Conservation (phyloP, 1,140 invertebrate species). For the Lasioglossum albipes region DNA sequence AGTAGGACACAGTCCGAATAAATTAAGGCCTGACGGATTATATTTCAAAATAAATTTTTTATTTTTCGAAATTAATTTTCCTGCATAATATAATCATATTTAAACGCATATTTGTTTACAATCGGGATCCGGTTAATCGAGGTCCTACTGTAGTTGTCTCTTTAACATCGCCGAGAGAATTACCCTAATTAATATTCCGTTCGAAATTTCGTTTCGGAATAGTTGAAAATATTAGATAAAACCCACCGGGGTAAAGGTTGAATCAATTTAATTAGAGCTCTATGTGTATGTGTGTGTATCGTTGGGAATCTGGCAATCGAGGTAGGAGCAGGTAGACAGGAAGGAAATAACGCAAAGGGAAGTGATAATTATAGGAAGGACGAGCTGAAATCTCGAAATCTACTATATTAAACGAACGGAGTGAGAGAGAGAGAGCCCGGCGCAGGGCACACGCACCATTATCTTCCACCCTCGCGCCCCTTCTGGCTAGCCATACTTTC, state of each 20-base stretch:
- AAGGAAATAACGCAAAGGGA: slow-evolving; percentile 42
- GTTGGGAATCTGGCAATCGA: not conserved
- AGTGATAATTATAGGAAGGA: slow-evolving; percentile 45
- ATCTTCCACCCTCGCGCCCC: slow-evolving; percentile 52
- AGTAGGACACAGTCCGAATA: too few relatives aligned
- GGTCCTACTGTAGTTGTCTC: too few relatives aligned
- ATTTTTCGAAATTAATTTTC: too few relatives aligned
- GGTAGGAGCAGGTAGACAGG: not conserved
- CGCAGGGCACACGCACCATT: slow-evolving; percentile 42
- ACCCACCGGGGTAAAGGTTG: too few relatives aligned
- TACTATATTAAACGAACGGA: slow-evolving; percentile 47
- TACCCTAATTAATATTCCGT: too few relatives aligned
- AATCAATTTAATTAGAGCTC: not conserved
- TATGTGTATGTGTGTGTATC: not conserved
- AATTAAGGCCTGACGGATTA: too few relatives aligned
- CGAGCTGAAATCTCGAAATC: slow-evolving; percentile 43
- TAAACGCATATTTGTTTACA: too few relatives aligned
- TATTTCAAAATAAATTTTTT: too few relatives aligned
- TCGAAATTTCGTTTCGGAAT: too few relatives aligned
- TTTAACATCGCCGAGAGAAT: too few relatives aligned
- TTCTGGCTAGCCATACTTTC: slow-evolving; percentile 57
- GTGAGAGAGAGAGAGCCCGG: slow-evolving; percentile 12
- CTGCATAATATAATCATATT: too few relatives aligned
- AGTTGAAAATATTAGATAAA: not conserved
- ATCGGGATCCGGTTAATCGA: too few relatives aligned